phyloP scores from a whole-genome alignment of 1,140 invertebrate species.

The Caerostris extrusa region DNA sequence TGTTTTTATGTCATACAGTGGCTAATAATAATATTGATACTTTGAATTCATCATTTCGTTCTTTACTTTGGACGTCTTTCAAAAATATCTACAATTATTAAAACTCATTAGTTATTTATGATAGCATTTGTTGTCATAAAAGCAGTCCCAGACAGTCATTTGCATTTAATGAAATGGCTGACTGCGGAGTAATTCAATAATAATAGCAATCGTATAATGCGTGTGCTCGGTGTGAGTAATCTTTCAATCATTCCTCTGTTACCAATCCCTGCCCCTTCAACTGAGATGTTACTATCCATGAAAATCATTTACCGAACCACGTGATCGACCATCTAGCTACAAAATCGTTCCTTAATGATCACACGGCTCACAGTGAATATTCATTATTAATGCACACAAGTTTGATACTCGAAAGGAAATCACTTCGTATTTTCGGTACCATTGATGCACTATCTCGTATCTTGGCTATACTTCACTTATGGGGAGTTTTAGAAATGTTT shows the following conservation, averaged over 20 bases:
- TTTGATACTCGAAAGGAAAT: not conserved
- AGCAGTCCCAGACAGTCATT: not conserved
- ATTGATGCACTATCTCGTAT: too few relatives aligned
- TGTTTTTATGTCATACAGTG: too few relatives aligned
- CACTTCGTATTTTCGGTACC: too few relatives aligned
- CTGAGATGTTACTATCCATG: not conserved
- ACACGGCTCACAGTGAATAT: not conserved
- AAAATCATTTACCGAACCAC: constrained; percentile 39
- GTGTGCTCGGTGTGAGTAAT: not conserved
- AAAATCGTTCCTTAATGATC: constrained; percentile 45
- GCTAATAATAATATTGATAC: too few relatives aligned
- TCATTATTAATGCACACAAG: constrained; percentile 40
- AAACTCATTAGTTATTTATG: too few relatives aligned
- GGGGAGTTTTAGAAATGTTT: too few relatives aligned
- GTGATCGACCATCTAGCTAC: not conserved
- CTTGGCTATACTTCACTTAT: too few relatives aligned
- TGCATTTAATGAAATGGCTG: constrained; percentile 46
- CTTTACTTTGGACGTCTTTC: too few relatives aligned
- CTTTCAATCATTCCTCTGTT: constrained; percentile 42
- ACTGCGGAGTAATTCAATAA: constrained; percentile 53
- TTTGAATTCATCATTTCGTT: too few relatives aligned
- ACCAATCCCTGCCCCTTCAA: not conserved
- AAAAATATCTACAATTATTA: too few relatives aligned
- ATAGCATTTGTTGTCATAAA: too few relatives aligned
- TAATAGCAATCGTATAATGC: constrained; percentile 33